phyloP scores from a whole-genome alignment of 2,888 invertebrate genomes.

The Microdon myrmicae region DNA sequence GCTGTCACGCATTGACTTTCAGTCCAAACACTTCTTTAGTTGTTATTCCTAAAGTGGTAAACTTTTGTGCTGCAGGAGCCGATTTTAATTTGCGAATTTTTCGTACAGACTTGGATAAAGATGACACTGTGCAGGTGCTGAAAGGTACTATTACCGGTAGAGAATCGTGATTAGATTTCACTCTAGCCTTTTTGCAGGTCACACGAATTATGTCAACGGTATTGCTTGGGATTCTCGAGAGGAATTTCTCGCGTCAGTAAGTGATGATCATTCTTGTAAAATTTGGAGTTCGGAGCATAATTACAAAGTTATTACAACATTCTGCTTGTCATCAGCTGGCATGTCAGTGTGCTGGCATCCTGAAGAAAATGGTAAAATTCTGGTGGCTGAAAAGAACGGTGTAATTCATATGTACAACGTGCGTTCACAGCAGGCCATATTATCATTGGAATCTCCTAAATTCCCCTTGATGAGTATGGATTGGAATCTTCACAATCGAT shows the following conservation, averaged over 20 bases:
- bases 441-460: constrained; percentile 73
- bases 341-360: constrained; percentile 76
- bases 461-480: constrained; percentile 75
- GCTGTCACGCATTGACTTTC: constrained; percentile 71
- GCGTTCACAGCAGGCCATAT: constrained; percentile 73
- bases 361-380: constrained; percentile 75
- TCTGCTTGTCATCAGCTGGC: constrained; percentile 75
- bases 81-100: constrained; percentile 71
- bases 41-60: constrained; percentile 69
- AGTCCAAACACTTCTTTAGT: constrained; percentile 73
- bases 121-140: constrained; percentile 64
- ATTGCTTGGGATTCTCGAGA: constrained; percentile 77
- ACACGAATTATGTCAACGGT: constrained; percentile 76
- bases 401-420: constrained; percentile 78
- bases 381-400: constrained; percentile 82
- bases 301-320: constrained; percentile 70
- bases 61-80: constrained; percentile 68
- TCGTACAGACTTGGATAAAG: constrained; percentile 69
- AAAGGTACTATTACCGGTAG: constrained; percentile 60
- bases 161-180: neutral
- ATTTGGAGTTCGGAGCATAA: constrained; percentile 72
- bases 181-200: constrained; percentile 65
- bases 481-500: constrained; percentile 74
- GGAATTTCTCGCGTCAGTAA: constrained; percentile 76
- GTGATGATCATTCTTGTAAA: constrained; percentile 80